These are phyloP conservation scores for Porites cylindrica DNA, from an alignment of 92 coral and sea anemone genomes.

Conservation along the genomic window DNA sequence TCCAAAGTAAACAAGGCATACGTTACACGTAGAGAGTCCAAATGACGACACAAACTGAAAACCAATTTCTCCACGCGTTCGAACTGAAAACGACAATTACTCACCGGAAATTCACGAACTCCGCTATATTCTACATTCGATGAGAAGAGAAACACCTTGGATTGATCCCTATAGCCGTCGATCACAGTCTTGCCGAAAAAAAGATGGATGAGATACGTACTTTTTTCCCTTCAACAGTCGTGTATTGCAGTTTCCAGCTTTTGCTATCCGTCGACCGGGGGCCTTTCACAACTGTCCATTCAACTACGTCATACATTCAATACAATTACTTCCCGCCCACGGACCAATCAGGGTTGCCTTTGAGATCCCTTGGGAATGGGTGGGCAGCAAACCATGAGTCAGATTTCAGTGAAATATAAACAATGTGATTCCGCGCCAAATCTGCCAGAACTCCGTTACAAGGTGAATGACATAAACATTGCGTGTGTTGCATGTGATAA, in stretches of 20 bases:
- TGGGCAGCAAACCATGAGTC: slow-evolving; percentile 76
- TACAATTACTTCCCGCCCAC: slow-evolving; percentile 81
- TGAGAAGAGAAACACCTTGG: slow-evolving; percentile 31
- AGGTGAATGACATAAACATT: slow-evolving; percentile 26
- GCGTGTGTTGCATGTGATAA: slow-evolving; percentile 22
- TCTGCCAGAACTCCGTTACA: slow-evolving; percentile 33
- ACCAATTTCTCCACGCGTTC: slow-evolving; percentile 73
- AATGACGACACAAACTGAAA: slow-evolving; percentile 62
- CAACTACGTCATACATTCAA: slow-evolving; percentile 78
- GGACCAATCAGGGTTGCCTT: slow-evolving; percentile 66
- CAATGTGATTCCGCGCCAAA: slow-evolving; percentile 67
- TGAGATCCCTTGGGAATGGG: slow-evolving; percentile 91
- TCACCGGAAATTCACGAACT: slow-evolving; percentile 44
- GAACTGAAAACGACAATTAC: slow-evolving; percentile 42
- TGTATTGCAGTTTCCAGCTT: slow-evolving; percentile 58
- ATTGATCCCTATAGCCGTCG: slow-evolving; percentile 9
- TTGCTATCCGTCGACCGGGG: slow-evolving; percentile 73
- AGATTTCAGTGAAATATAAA: slow-evolving; percentile 81
- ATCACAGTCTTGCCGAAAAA: slow-evolving; percentile 28
- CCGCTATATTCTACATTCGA: slow-evolving; percentile 47
- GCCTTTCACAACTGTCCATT: slow-evolving; percentile 91
- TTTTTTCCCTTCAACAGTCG: slow-evolving; percentile 18
- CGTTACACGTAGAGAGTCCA: slow-evolving; percentile 50
- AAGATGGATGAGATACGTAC: background rate
- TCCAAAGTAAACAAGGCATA: slow-evolving; percentile 50